Percentiles rank a stretch among this genome's conserved stretches.
phyloP scores from a whole-genome alignment of 2,113 vertebrate genomes.

The Nestor notabilis region DNA sequence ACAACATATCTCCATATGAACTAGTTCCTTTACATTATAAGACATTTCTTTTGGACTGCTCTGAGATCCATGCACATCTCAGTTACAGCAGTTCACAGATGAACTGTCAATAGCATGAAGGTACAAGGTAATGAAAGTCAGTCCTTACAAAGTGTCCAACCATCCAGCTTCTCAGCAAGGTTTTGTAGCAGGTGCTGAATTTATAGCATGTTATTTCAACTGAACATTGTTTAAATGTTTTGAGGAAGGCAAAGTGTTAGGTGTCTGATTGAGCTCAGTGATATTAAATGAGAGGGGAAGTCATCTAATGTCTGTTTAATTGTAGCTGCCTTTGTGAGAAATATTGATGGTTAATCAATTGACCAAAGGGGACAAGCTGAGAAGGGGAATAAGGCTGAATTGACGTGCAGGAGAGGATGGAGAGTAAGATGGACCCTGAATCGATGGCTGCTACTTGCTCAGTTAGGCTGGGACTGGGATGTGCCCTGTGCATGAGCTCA shows the following conservation, averaged over 20 bases:
- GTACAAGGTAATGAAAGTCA: neutral
- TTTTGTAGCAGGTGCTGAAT: neutral
- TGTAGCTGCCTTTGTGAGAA: constrained; percentile 44
- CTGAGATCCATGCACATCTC: neutral
- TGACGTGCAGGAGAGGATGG: constrained; percentile 9
- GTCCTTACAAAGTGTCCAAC: neutral
- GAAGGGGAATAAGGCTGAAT: constrained; percentile 39
- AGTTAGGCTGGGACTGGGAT: constrained; percentile 30
- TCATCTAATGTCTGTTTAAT: constrained; percentile 54
- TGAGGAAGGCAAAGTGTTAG: neutral
- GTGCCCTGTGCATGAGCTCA: constrained; percentile 53
- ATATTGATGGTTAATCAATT: constrained; percentile 67
- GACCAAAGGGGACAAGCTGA: constrained; percentile 43
- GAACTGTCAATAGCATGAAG: neutral
- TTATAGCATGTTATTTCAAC: neutral
- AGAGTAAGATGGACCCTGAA: constrained; percentile 45
- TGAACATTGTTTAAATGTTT: neutral
- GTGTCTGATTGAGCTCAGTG: neutral
- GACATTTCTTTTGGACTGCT: neutral
- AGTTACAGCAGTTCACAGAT: neutral
- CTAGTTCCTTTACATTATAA: neutral
- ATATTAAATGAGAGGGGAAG: constrained; percentile 28
- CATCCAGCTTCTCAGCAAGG: neutral
- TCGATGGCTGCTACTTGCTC: constrained; percentile 49
- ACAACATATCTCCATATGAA: neutral